Evolutionary conservation across 1,140 invertebrate species (phyloP).

Genomic region (Atta colombica): DNA sequence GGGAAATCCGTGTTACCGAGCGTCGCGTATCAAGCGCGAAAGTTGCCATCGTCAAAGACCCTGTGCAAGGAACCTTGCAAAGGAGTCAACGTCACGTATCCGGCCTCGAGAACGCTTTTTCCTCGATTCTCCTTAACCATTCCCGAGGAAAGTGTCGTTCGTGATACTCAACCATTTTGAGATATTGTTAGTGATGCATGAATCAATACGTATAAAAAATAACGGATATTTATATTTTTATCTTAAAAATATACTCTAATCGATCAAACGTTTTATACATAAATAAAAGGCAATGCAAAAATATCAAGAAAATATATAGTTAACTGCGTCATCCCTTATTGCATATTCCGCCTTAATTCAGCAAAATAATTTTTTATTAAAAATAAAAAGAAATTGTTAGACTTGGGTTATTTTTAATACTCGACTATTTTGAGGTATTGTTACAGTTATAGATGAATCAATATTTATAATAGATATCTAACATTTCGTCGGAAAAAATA

Average conservation of each 20-base stretch:
- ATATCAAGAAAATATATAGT: too few relatives aligned
- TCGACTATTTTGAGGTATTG: too few relatives aligned
- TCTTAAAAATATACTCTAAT: background rate
- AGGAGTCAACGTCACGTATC: background rate
- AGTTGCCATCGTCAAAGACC: constrained; percentile 44
- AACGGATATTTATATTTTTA: background rate
- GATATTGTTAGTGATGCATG: background rate
- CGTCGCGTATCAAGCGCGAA: constrained; percentile 48
- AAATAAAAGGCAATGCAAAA: too few relatives aligned
- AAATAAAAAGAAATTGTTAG: too few relatives aligned
- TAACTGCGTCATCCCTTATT: too few relatives aligned
- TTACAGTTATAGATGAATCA: too few relatives aligned
- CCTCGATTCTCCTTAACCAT: background rate
- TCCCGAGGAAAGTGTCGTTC: background rate
- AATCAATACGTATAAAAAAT: constrained; percentile 5
- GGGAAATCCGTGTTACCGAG: constrained; percentile 70
- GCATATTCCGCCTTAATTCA: too few relatives aligned
- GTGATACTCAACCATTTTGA: constrained; percentile 9
- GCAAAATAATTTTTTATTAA: too few relatives aligned
- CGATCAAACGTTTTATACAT: background rate
- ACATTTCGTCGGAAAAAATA: background rate
- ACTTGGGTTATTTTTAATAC: too few relatives aligned
- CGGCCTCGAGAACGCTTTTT: background rate
- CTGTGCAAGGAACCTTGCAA: background rate
- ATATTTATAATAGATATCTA: constrained; percentile 4